A percentile compares a stretch with the other conserved stretches of the same genome.
Evolutionary conservation across 2,797 vertebrate genomes (phyloP).

Genomic region (Astyanax mexicanus): DNA sequence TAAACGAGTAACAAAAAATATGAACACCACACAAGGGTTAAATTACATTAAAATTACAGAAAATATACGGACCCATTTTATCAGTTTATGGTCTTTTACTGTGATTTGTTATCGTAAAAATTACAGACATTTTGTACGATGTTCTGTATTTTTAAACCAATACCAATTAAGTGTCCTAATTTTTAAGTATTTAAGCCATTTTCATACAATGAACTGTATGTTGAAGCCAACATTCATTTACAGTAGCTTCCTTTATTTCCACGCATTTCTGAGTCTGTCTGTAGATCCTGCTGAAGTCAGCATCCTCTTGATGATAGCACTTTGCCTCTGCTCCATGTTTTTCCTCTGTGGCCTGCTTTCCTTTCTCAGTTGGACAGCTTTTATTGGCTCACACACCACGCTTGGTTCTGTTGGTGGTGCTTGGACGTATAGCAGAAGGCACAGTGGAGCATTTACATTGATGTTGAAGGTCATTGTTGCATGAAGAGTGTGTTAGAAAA

Average conservation of each 20-base stretch:
- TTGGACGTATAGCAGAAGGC: not conserved
- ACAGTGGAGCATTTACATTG: not conserved
- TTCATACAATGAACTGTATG: not conserved
- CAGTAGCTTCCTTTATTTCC: not conserved
- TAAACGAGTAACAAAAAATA: no score
- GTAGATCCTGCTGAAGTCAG: constrained; percentile 8
- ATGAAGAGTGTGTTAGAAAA: constrained; percentile 9
- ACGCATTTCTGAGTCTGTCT: not conserved
- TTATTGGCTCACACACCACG: not conserved
- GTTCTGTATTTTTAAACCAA: no score
- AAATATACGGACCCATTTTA: no score
- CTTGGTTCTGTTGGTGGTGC: not conserved
- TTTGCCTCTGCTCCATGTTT: not conserved
- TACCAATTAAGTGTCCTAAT: no score
- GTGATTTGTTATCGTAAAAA: no score
- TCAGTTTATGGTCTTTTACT: no score
- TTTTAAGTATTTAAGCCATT: no score
- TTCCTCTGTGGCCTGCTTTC: not conserved
- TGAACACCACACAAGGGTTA: no score
- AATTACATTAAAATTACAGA: no score
- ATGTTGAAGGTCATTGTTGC: constrained; percentile 2
- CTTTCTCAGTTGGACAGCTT: not conserved
- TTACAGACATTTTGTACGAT: no score
- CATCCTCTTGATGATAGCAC: constrained; percentile 9
- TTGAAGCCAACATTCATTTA: not conserved